These are phyloP conservation scores for Pituophis catenifer DNA, from an alignment of 2,113 vertebrate species.

Conservation along the genomic window DNA sequence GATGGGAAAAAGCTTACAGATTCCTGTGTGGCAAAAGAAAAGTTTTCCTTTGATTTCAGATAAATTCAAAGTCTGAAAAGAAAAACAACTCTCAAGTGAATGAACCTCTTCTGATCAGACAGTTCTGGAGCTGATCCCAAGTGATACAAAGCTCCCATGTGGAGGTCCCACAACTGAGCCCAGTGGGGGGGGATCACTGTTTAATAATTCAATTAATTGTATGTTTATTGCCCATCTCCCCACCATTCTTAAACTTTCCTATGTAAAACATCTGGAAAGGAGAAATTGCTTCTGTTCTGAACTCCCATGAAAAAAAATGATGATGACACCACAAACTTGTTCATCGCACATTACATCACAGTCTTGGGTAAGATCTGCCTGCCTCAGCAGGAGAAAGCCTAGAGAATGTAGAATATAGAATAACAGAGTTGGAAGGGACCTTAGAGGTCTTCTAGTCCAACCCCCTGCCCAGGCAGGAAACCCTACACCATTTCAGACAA, in stretches of 20 bases:
- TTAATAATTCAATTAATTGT: neutral
- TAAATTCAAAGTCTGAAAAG: neutral
- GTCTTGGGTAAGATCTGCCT: neutral
- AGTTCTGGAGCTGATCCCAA: neutral
- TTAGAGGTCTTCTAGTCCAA: too few relatives aligned
- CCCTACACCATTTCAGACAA: too few relatives aligned
- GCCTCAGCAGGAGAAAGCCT: neutral
- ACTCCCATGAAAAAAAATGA: neutral
- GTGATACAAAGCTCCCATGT: neutral
- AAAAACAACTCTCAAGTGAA: neutral
- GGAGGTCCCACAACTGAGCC: neutral
- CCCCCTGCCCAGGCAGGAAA: too few relatives aligned
- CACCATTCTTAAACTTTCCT: neutral
- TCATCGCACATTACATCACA: neutral
- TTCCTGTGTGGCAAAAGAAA: neutral
- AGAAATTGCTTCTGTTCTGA: neutral
- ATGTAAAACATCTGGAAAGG: neutral
- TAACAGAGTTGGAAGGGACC: too few relatives aligned
- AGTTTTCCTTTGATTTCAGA: neutral
- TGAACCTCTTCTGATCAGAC: neutral
- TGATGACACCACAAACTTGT: neutral
- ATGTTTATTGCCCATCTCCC: neutral
- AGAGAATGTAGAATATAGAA: too few relatives aligned
- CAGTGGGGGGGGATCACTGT: neutral
- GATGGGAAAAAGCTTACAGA: neutral